Evolutionary conservation across 1,140 invertebrate species (phyloP), one percentile per base, ranked within the genome.

Genomic region (Anastatus disparis): DNA sequence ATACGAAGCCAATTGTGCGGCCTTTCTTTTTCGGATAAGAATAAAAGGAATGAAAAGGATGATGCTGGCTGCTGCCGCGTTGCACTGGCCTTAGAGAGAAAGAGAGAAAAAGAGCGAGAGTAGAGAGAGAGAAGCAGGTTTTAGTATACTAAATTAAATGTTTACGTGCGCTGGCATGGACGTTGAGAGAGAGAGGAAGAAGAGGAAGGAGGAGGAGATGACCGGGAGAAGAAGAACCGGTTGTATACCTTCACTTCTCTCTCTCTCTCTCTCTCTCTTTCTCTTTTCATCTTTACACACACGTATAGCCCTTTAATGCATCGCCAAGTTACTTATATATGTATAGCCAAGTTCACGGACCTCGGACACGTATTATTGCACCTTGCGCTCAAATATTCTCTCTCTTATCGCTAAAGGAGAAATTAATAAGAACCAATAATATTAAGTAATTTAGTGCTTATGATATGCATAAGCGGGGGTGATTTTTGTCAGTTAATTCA

Each of bases 321-420:
- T 12, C 22, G 7, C 7, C 56, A 42, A n/a, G n/a, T n/a, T n/a
- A n/a, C n/a, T n/a, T n/a, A n/a, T n/a, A n/a, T n/a, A n/a, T n/a
- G n/a, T n/a, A n/a, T n/a, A n/a, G n/a, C n/a, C n/a, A n/a, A 58
- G 68, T 70, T 70, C 68, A 70, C 48, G 68, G 68, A 70, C 68
- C 68, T 20, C 68, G 24, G 38, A 42, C 66, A 27, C 56, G 56
- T 56, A 40, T 69, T 59, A 40, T 29, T 70, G 31, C 68, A 63
- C 59, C 58, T 63, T 63, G 68, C 68, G 68, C 59, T 15, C n/a
- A 24, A 15, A 7, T 1, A n/a, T 27, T 29, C 35, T 42, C 22
- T 7, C 64, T 10, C 29, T 59, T 68, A 59, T 68, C 65, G 42
- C 20, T 29, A 8, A 12, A n/a, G n/a, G 22, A n/a, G 31, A 31